Evolutionary conservation across 2,888 invertebrate genomes (phyloP), one percentile per base, ranked within the genome.

Genomic region (Oxyteleia sp.): DNA sequence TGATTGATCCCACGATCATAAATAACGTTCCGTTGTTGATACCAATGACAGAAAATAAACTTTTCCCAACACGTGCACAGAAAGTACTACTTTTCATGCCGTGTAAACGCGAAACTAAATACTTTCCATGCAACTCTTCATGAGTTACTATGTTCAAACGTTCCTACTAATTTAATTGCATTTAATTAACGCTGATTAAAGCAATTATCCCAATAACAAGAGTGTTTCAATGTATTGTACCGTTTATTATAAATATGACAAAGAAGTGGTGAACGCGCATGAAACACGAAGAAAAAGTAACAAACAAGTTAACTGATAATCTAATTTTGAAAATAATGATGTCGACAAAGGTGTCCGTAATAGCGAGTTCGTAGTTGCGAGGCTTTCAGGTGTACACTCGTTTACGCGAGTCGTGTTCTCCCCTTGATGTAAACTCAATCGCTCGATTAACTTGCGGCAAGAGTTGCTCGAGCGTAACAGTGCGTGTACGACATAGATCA

Each of bases 361-460:
- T 69, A 47, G 63, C 74, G 15, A 74, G 59, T 51, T 29, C 53
- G 74, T 55, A 81, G 69, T 55, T 68, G 59, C 61, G 53, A 53
- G 63, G 68, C 68, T 68, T 68, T 74, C 53, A 29, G 84, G 71
- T 71, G 69, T 75, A 59, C 63, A 64, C 74, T 80, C 76, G 85
- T 80, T 82, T 82, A 76, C 80, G 79, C 75, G 79, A 64, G 64
- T 84, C 82, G 78, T 84, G 84, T 84, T 84, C 75, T 79, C 79
- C 64, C 71, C 75, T 49, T 84, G 75, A 75, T 82, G 82, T 84
- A 84, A 82, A 84, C 82, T 80, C 84, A 84, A 87, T 87, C 84
- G 86, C 72, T 86, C 86, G 85, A 86, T 87, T 86, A 85, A 86
- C 83, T 82, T 84, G 84, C 83, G 87, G 85, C 84, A 82, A 82